These are phyloP conservation scores for Murina feae DNA, from an alignment of 2,113 vertebrate genomes.

Conservation along the genomic window DNA sequence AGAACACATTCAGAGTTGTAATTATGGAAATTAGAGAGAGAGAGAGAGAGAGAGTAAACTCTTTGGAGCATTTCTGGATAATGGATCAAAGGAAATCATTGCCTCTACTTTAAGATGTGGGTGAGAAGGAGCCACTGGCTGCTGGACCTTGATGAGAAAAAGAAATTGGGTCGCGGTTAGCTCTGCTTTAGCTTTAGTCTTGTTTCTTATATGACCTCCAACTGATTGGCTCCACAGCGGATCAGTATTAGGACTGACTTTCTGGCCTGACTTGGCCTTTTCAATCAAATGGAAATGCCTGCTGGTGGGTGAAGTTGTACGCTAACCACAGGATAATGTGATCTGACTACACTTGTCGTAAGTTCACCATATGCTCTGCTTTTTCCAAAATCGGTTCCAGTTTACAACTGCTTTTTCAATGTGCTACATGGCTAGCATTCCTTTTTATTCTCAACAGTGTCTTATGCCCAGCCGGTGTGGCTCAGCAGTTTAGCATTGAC, in stretches of 20 bases:
- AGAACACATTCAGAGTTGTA: constrained; percentile 41
- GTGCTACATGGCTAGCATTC: neutral
- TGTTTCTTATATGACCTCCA: neutral
- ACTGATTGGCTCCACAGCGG: neutral
- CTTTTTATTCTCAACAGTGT: neutral
- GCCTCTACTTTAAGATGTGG: constrained; percentile 48
- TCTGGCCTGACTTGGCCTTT: neutral
- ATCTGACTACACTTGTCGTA: neutral
- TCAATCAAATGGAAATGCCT: neutral
- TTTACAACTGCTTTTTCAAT: neutral
- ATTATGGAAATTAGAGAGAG: constrained; percentile 7
- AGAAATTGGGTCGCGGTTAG: neutral
- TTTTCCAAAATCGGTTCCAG: neutral
- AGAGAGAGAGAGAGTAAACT: neutral
- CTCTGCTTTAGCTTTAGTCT: neutral
- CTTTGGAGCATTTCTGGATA: constrained; percentile 48
- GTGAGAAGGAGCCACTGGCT: neutral
- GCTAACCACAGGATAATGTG: neutral
- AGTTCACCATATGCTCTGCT: neutral
- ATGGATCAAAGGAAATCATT: constrained; percentile 43
- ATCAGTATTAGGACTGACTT: neutral
- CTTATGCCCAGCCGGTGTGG: too few relatives aligned
- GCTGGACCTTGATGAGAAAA: constrained; percentile 36
- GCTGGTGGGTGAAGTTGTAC: too few relatives aligned
- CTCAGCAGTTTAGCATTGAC: too few relatives aligned